phyloP scores from a whole-genome alignment of 2,113 vertebrate genomes.

The Sisor rabdophorus region DNA sequence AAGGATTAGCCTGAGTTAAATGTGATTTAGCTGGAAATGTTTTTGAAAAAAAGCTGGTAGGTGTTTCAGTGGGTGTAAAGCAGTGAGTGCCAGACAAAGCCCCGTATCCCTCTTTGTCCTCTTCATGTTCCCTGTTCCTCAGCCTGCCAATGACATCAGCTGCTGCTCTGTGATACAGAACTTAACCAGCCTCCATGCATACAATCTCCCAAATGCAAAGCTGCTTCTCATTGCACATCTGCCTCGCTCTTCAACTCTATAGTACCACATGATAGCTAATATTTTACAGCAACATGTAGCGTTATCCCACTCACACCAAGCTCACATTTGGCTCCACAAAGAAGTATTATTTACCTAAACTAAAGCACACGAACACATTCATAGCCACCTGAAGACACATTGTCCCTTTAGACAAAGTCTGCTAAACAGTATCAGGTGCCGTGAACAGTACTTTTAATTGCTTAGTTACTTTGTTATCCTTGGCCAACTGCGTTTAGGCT shows the following conservation, averaged over 20 bases:
- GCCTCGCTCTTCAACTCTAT: not conserved
- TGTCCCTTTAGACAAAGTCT: conserved; percentile 37
- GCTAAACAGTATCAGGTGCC: conserved; percentile 57
- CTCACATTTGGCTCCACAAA: conserved; percentile 5
- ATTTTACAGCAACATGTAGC: conserved; percentile 2
- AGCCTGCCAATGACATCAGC: conserved; percentile 32
- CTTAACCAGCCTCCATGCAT: not conserved
- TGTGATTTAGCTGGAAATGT: conserved; percentile 20
- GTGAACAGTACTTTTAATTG: conserved; percentile 63
- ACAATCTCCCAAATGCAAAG: conserved; percentile 3
- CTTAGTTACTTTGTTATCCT: conserved; percentile 64
- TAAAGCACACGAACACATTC: not conserved
- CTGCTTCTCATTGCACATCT: conserved; percentile 2
- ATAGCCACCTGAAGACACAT: not conserved
- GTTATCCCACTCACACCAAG: not conserved
- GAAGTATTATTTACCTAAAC: not conserved
- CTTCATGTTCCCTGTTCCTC: conserved; percentile 18
- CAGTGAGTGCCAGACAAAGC: conserved; percentile 25
- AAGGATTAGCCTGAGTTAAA: not conserved
- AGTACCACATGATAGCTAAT: not conserved
- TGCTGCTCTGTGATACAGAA: conserved; percentile 15
- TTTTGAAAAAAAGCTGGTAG: conserved; percentile 27
- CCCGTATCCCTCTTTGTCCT: conserved; percentile 28
- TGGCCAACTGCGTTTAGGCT: conserved; percentile 61
- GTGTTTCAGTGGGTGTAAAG: conserved; percentile 28